Percentiles rank a stretch among this genome's conserved stretches.
Evolutionary conservation across 2,888 invertebrate species (phyloP).

Genomic region (Drosophila lacicola): DNA sequence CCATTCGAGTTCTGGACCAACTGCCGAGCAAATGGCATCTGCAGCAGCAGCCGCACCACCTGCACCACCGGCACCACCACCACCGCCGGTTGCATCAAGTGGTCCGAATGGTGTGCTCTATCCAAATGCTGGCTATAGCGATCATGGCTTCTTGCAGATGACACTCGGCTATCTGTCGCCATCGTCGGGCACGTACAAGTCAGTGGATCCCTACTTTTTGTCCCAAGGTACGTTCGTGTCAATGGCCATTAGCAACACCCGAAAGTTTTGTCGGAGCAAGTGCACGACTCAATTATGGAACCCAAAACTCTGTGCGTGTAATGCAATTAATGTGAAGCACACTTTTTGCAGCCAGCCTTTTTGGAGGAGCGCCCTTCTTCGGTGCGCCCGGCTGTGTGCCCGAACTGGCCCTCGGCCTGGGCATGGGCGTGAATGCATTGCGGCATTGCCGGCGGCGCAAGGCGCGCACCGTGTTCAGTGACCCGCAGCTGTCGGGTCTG

Average conservation of each 20-base stretch:
- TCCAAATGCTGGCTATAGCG: conserved; percentile 83
- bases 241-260: conserved; percentile 73
- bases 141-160: conserved; percentile 89
- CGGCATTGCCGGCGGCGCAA: conserved; percentile 98
- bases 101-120: conserved; percentile 82
- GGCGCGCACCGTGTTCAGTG: conserved; percentile 96
- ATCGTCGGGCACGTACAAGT: conserved; percentile 88
- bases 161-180: conserved; percentile 89
- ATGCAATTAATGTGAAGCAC: conserved; percentile 61
- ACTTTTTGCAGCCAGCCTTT: conserved; percentile 80
- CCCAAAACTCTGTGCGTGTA: conserved; percentile 31
- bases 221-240: conserved; percentile 87
- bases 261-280: conserved; percentile 52
- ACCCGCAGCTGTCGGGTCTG: conserved; percentile 92
- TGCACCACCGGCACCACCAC: conserved; percentile 43
- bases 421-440: conserved; percentile 87
- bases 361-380: conserved; percentile 84
- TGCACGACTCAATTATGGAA: conserved; percentile 36
- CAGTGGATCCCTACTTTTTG: conserved; percentile 90
- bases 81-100: conserved; percentile 26
- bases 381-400: conserved; percentile 83
- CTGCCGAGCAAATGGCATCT: conserved; percentile 43
- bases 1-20: conserved; percentile 24
- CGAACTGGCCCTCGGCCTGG: conserved; percentile 84
- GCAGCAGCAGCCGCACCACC: conserved; percentile 26